Conservation (phyloP, 1,140 invertebrate species). For the Palaemon carinicauda region DNA sequence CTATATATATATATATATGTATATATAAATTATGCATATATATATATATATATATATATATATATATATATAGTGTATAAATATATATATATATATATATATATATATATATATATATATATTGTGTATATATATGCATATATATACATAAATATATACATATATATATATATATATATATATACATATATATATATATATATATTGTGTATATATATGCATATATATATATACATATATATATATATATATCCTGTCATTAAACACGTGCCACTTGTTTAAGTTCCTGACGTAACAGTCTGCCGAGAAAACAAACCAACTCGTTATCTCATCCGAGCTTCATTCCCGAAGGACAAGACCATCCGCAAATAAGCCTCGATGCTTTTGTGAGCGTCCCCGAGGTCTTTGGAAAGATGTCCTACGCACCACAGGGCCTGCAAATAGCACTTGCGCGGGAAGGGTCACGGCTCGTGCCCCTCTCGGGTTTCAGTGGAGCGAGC, state of each 20-base stretch:
- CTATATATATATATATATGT: not conserved
- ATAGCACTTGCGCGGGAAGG: no score
- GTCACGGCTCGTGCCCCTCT: no score
- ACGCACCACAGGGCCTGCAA: no score
- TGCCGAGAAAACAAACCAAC: no score
- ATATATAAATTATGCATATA: not conserved
- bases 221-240: not conserved
- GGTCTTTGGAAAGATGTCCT: no score
- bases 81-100: not conserved
- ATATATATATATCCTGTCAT: not conserved
- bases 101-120: slow-evolving; percentile 9
- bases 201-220: not conserved
- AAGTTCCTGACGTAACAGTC: no score
- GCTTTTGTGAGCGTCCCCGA: no score
- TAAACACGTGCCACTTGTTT: not conserved
- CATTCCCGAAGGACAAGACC: no score
- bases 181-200: not conserved
- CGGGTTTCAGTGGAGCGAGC: no score
- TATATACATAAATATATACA: not conserved
- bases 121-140: not conserved
- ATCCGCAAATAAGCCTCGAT: no score
- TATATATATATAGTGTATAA: no score
- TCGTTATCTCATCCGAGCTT: no score
- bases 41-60: slow-evolving; percentile 1
- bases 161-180: not conserved